Conservation (phyloP, 2,797 vertebrate species). For the Psittacula echo region DNA sequence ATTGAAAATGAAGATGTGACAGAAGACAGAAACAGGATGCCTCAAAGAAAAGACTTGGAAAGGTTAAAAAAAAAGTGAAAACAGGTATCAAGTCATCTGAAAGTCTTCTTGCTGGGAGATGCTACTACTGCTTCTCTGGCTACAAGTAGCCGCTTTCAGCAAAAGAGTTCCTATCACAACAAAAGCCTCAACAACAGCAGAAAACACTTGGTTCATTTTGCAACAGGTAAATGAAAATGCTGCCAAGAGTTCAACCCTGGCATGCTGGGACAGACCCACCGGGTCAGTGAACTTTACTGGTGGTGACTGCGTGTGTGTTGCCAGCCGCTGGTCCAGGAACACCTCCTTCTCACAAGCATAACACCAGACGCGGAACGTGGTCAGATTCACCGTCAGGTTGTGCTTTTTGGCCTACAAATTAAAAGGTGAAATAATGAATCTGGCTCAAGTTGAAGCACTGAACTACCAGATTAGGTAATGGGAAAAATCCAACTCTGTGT, state of each 20-base stretch:
- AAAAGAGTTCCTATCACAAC: background rate
- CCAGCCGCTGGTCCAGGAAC: constrained; percentile 87
- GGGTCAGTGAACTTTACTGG: constrained; percentile 76
- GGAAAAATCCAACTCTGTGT: background rate
- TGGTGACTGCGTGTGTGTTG: background rate
- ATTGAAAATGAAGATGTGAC: background rate
- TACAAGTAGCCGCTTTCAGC: background rate
- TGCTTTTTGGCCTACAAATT: constrained; percentile 87
- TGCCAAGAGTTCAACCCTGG: background rate
- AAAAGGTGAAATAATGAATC: background rate
- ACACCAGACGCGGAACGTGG: constrained; percentile 96
- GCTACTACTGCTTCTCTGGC: background rate
- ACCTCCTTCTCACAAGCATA: constrained; percentile 96
- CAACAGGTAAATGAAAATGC: background rate
- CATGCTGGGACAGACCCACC: constrained; percentile 64
- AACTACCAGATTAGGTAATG: background rate
- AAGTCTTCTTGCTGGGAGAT: background rate
- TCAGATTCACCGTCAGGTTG: constrained; percentile 97
- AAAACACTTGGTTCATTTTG: background rate
- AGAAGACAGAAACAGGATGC: background rate
- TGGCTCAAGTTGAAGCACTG: background rate
- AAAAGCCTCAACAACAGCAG: background rate
- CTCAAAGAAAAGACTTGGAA: background rate
- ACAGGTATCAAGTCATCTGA: background rate
- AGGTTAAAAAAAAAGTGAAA: background rate